phyloP scores from a whole-genome alignment of 2,888 invertebrate genomes.

The Meloe dianella region DNA sequence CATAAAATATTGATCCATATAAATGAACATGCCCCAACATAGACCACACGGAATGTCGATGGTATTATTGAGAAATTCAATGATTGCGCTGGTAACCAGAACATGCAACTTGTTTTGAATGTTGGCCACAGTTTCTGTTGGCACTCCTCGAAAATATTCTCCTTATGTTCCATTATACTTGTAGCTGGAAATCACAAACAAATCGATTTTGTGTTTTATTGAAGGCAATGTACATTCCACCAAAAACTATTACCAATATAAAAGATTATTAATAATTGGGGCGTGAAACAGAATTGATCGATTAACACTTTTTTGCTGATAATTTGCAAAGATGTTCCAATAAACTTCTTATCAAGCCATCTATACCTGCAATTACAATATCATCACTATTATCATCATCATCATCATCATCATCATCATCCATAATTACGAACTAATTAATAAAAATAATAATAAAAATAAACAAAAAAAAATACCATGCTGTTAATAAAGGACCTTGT shows the following conservation, averaged over 20 bases:
- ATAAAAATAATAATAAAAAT: slow-evolving; percentile 14
- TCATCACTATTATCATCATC: neutral
- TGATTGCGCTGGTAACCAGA: slow-evolving; percentile 84
- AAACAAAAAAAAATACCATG: slow-evolving; percentile 62
- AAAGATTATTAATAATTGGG: slow-evolving; percentile 72
- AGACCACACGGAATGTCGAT: slow-evolving; percentile 75
- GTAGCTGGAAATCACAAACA: no score
- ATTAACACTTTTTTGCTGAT: slow-evolving; percentile 73
- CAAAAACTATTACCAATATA: slow-evolving; percentile 66
- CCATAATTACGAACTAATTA: neutral
- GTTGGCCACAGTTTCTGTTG: slow-evolving; percentile 74
- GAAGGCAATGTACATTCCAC: no score
- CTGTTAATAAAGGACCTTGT: slow-evolving; percentile 67
- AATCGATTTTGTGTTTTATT: no score
- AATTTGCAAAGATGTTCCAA: slow-evolving; percentile 68
- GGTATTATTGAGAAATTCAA: slow-evolving; percentile 79
- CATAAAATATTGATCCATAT: slow-evolving; percentile 86
- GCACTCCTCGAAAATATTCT: slow-evolving; percentile 74
- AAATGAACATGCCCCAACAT: slow-evolving; percentile 79
- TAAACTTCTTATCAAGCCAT: slow-evolving; percentile 74
- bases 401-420: neutral
- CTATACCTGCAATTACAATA: slow-evolving; percentile 71
- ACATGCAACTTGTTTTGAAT: slow-evolving; percentile 76
- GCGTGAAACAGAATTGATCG: slow-evolving; percentile 81
- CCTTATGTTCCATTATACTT: slow-evolving; percentile 75